phyloP scores from a whole-genome alignment of 2,888 invertebrate genomes.

The Oscheius sp. region DNA sequence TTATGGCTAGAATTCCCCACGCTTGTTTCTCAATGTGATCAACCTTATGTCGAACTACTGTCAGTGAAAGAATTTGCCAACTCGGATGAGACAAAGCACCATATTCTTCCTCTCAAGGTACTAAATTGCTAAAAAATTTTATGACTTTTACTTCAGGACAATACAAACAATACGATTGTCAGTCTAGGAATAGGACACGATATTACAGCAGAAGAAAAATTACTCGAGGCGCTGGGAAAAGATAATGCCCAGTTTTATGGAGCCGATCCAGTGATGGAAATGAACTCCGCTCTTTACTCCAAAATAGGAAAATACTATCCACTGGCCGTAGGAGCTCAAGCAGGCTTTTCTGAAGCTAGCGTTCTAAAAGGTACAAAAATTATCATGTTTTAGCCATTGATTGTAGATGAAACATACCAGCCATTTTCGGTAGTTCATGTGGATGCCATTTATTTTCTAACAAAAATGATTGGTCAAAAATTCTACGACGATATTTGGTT shows the following conservation, averaged over 20 bases:
- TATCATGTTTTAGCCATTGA: neutral
- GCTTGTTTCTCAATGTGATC: too few species aligned
- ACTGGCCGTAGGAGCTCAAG: slow-evolving; percentile 18
- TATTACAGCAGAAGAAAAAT: too few species aligned
- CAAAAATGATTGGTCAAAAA: neutral
- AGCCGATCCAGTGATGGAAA: slow-evolving; percentile 30
- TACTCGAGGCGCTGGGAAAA: neutral
- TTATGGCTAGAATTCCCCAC: too few species aligned
- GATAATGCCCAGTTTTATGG: slow-evolving; percentile 27
- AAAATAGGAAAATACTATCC: slow-evolving; percentile 17
- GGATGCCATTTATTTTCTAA: slow-evolving; percentile 8
- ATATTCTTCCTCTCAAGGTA: too few species aligned
- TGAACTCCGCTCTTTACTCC: slow-evolving; percentile 11
- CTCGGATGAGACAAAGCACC: too few species aligned
- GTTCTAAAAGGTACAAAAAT: slow-evolving; percentile 24
- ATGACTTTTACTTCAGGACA: too few species aligned
- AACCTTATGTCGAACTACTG: too few species aligned
- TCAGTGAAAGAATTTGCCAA: too few species aligned
- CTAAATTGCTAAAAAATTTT: too few species aligned
- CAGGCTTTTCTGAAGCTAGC: slow-evolving; percentile 13
- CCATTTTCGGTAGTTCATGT: neutral
- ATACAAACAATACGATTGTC: too few species aligned
- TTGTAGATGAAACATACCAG: neutral
- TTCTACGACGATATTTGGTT: slow-evolving; percentile 13
- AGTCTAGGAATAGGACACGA: too few species aligned